These are phyloP conservation scores for Deilephila porcellus DNA, from an alignment of 2,888 invertebrate genomes.

Conservation along the genomic window DNA sequence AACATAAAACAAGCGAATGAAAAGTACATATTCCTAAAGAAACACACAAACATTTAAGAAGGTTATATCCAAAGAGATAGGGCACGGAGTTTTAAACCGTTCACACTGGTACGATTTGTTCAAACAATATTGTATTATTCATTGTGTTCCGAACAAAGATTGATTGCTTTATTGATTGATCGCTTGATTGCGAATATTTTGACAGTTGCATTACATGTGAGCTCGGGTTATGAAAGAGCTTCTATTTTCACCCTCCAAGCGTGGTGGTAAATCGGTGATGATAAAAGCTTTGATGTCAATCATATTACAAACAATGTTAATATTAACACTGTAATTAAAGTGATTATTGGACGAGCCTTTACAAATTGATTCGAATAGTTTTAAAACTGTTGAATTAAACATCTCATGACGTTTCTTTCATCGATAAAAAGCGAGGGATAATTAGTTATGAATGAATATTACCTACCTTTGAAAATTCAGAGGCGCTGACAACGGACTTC, in stretches of 20 bases:
- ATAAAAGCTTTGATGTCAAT: background rate
- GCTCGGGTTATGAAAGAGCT: background rate
- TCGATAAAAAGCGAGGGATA: too few relatives aligned
- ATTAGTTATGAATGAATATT: too few relatives aligned
- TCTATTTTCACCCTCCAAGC: constrained; percentile 12
- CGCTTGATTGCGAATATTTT: constrained; percentile 16
- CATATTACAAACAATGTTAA: background rate
- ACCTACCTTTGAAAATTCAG: too few relatives aligned
- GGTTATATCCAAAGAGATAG: constrained; percentile 16
- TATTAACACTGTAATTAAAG: too few relatives aligned
- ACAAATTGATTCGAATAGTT: too few relatives aligned
- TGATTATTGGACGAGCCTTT: too few relatives aligned
- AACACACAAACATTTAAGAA: background rate
- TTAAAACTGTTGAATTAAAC: too few relatives aligned
- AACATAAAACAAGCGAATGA: background rate
- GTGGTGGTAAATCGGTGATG: background rate
- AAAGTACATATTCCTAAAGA: background rate
- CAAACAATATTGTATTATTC: constrained; percentile 26
- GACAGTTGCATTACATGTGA: constrained; percentile 4
- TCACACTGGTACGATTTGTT: background rate
- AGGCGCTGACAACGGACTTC: too few relatives aligned
- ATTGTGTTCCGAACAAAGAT: constrained; percentile 26
- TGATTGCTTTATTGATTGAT: constrained; percentile 27
- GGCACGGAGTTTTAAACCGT: constrained; percentile 12
- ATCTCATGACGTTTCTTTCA: too few relatives aligned